Base-by-base conservation (phyloP, 1,140 invertebrate species). In the Diploscapter pachys region DNA sequence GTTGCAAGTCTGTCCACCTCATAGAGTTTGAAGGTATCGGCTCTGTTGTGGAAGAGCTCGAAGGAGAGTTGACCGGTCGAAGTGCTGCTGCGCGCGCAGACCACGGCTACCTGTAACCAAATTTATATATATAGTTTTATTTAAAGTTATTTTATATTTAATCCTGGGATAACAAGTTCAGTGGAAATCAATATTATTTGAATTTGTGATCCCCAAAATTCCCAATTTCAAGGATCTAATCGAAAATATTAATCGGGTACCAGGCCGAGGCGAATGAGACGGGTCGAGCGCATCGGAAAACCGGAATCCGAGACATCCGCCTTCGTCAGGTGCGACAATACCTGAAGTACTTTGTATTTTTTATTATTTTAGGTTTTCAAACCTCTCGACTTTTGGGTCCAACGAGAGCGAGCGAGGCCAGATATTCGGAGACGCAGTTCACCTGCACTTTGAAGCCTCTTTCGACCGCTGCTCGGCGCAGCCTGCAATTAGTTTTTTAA, bases 41-140 rank as follows among this genome's bases (percentile, higher is more conserved):
- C 79, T 48, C 79, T 52, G 59, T 80, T 80, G 57, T 80, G 79
- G 73, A 79, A 80, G 5, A 80, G 62, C 56, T 80, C 77, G 63
- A 72, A 80, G 5, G 67, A 71, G 55, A 79, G 68, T 62, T 79
- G 73, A 8, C 79, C 79, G 9, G 78, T 80, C 49, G 74, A 79
- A 13, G 76, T 79, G 3, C 77, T 79, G 6, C 69, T 71, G n/a
- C 74, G 76, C n/a, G 77, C 77, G 56, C 73, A 77, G 8, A 80
- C 76, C 3, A 80, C 78, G 11, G 75, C 75, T 4, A 79, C 70
- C 31, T 31, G 31, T 31, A 31, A 31, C 31, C 31, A 1, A 31
- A n/a, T 72, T 72, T 52, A 55, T 68, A 56, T 52, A 1, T 31
- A 31, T 31, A 31, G 0, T 31, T 31, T 31, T 31, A 31, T 31